Evolutionary conservation across 2,797 vertebrate species (phyloP).

Genomic region (Oreochromis grahami): DNA sequence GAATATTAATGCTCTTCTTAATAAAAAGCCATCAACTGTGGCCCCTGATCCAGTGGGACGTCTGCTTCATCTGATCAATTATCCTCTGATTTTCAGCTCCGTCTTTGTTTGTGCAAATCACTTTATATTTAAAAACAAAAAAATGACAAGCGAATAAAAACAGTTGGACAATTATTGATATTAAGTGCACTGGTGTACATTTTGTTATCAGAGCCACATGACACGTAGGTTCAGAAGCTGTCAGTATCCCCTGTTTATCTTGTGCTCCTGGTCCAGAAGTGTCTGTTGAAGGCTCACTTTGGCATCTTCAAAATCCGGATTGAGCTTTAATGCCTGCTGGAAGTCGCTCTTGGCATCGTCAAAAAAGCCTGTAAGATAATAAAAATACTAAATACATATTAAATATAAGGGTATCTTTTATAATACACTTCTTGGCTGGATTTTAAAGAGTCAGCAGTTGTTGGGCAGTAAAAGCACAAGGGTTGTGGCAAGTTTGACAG

Average conservation of each 20-base stretch:
- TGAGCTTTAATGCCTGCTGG: constrained; percentile 84
- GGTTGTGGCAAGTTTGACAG: not conserved
- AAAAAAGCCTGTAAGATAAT: constrained; percentile 80
- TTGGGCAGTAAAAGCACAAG: not conserved
- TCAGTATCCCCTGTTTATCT: constrained; percentile 72
- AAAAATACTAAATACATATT: not conserved
- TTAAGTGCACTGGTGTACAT: not conserved
- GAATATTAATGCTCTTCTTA: not conserved
- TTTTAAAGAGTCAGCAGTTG: not conserved
- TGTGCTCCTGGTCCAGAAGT: constrained; percentile 85
- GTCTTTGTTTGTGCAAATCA: not conserved
- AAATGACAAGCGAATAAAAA: not conserved
- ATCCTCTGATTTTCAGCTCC: not conserved
- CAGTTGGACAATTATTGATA: not conserved
- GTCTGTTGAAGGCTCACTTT: constrained; percentile 86
- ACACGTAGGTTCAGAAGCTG: not conserved
- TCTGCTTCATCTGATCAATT: not conserved
- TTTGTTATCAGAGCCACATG: not conserved
- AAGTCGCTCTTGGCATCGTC: constrained; percentile 90
- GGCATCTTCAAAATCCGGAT: constrained; percentile 90
- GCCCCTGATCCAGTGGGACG: not conserved
- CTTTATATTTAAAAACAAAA: not conserved
- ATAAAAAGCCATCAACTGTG: not conserved
- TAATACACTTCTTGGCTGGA: not conserved
- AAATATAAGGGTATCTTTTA: not conserved